phyloP scores from a whole-genome alignment of 1,140 invertebrate species.

The Brachystomella parvula region DNA sequence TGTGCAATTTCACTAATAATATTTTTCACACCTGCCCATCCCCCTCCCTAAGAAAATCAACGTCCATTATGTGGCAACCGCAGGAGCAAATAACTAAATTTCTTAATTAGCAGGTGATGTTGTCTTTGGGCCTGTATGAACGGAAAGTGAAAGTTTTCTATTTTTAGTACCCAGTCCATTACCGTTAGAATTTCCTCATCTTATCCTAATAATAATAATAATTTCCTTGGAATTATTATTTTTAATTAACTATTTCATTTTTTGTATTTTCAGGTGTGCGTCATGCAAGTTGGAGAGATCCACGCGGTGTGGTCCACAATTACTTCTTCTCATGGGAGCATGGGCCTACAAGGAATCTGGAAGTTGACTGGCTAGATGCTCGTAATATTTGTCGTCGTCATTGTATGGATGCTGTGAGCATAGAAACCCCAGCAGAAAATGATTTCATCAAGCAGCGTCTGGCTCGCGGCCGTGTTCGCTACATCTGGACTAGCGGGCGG shows the following conservation, averaged over 20 bases:
- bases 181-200: neutral
- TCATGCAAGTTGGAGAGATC: slow-evolving; percentile 75
- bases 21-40: too few relatives aligned
- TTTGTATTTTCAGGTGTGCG: slow-evolving; percentile 56
- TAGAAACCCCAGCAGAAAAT: slow-evolving; percentile 83
- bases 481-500: slow-evolving; percentile 82
- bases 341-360: slow-evolving; percentile 67
- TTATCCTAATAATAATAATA: neutral
- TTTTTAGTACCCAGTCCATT: neutral
- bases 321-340: slow-evolving; percentile 94
- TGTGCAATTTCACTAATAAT: too few relatives aligned
- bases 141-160: neutral
- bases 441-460: slow-evolving; percentile 81
- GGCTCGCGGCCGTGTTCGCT: slow-evolving; percentile 57
- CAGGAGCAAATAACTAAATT: too few relatives aligned
- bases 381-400: slow-evolving; percentile 84
- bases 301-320: slow-evolving; percentile 71
- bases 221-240: slow-evolving; percentile 5
- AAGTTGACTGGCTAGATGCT: slow-evolving; percentile 83
- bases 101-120: too few relatives aligned
- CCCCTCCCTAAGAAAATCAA: too few relatives aligned
- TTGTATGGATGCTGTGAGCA: slow-evolving; percentile 84
- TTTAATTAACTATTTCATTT: slow-evolving; percentile 12
- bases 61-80: too few relatives aligned
- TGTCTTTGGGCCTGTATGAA: too few relatives aligned